Evolutionary conservation across 2,888 invertebrate species (phyloP).

Genomic region (Liposcelis brunnea): DNA sequence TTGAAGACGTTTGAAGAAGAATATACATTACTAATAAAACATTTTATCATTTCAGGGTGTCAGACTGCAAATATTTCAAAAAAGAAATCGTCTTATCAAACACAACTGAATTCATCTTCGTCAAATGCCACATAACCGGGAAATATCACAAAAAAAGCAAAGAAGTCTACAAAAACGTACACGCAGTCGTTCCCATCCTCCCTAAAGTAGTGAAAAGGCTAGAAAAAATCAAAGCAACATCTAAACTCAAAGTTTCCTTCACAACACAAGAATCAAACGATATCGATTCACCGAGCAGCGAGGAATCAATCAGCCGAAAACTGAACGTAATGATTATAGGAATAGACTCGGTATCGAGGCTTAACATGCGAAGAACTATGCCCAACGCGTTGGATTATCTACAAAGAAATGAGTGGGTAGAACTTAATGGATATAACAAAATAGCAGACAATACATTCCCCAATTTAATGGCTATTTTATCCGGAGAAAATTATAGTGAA

Average conservation of each 20-base stretch:
- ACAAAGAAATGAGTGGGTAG: conserved; percentile 47
- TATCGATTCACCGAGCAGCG: background rate
- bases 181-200: conserved; percentile 35
- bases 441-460: conserved; percentile 81
- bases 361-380: conserved; percentile 60
- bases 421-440: conserved; percentile 57
- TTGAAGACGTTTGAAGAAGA: background rate
- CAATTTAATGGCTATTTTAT: conserved; percentile 67
- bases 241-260: conserved; percentile 5
- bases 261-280: conserved; percentile 10
- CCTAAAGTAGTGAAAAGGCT: conserved; percentile 31
- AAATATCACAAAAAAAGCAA: conserved; percentile 18
- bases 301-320: conserved; percentile 24
- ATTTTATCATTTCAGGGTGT: conserved; percentile 24
- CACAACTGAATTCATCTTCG: conserved; percentile 30
- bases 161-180: conserved; percentile 35
- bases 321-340: conserved; percentile 62
- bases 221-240: conserved; percentile 16
- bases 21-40: conserved; percentile 5
- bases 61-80: conserved; percentile 31
- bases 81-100: conserved; percentile 23
- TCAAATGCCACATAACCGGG: conserved; percentile 28
- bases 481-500: conserved; percentile 35
- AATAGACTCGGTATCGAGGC: conserved; percentile 68
- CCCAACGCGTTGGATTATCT: conserved; percentile 50